Evolutionary conservation across 2,797 vertebrate genomes (phyloP).

Genomic region (Trichosurus vulpecula): DNA sequence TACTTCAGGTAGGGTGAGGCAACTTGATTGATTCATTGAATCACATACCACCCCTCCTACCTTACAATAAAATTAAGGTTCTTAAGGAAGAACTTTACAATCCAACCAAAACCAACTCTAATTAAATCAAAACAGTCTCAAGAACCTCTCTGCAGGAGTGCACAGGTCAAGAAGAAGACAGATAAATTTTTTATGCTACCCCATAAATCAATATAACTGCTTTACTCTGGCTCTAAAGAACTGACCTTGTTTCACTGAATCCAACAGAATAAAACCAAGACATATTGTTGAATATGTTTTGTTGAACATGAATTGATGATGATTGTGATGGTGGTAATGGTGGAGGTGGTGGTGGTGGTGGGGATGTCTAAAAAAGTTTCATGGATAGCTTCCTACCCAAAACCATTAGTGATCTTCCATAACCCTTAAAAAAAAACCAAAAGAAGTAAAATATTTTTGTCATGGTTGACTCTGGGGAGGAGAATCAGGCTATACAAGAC

Average conservation of each 20-base stretch:
- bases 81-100: background rate
- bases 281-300: too few relatives aligned
- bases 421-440: background rate
- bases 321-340: background rate
- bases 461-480: background rate
- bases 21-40: background rate
- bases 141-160: background rate
- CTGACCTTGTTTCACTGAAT: background rate
- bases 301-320: background rate
- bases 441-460: background rate
- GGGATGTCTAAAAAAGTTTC: background rate
- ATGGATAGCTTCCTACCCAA: background rate
- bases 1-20: background rate
- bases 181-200: background rate
- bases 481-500: background rate
- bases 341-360: background rate
- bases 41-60: background rate
- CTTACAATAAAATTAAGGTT: background rate
- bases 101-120: background rate
- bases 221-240: constrained; percentile 1
- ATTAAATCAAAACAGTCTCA: background rate
- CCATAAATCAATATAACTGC: background rate
- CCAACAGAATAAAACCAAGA: background rate
- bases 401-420: background rate
- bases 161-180: background rate